A percentile compares a stretch with the other conserved stretches of the same genome.
Conservation (phyloP, 2,797 vertebrate species). For the Megaceryle alcyon region DNA sequence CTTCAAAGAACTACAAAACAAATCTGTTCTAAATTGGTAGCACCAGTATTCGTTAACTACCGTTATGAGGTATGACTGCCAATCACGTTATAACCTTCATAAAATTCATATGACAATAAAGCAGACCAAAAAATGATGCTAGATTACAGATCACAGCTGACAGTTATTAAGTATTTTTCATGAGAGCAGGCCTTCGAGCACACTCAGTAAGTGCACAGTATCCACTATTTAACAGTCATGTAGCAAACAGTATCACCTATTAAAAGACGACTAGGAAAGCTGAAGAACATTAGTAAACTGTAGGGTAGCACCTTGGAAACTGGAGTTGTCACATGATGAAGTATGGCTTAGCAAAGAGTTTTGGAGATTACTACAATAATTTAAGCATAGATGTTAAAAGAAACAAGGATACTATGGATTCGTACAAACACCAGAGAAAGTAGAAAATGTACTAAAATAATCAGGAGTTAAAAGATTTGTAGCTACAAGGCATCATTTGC, state of each 20-base stretch:
- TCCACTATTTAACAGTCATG: background rate
- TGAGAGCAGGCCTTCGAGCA: background rate
- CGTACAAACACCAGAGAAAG: background rate
- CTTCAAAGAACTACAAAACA: background rate
- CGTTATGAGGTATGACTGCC: background rate
- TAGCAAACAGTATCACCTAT: background rate
- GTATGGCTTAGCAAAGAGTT: background rate
- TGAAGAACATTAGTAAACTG: background rate
- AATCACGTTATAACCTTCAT: background rate
- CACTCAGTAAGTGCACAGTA: background rate
- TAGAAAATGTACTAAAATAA: background rate
- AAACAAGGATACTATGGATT: background rate
- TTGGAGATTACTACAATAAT: background rate
- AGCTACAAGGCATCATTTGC: background rate
- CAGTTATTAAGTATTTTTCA: background rate
- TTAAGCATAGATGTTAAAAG: background rate
- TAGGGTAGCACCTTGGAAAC: background rate
- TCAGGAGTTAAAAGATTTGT: background rate
- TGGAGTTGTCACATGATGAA: background rate
- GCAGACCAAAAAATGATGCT: background rate
- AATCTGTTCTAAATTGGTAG: background rate
- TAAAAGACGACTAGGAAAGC: background rate
- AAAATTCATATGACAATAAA: background rate
- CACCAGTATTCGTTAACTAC: background rate
- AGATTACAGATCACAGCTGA: background rate